Percentiles rank a stretch among this genome's conserved stretches.
Conservation (phyloP, 2,797 vertebrate species). For the Lacerta agilis region DNA sequence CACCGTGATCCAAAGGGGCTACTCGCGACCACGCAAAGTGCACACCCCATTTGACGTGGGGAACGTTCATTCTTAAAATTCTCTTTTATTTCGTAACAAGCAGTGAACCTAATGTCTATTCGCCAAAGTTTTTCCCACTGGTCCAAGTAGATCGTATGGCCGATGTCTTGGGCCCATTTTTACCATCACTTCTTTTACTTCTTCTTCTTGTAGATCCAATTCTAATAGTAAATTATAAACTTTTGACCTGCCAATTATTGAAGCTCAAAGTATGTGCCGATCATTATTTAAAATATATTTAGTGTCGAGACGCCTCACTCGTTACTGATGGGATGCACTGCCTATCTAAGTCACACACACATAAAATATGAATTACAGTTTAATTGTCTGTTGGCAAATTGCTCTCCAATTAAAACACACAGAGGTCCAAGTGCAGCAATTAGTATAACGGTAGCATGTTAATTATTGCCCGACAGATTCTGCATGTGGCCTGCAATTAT, state of each 20-base stretch:
- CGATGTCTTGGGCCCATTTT: too few relatives aligned
- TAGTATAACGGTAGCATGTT: conserved; percentile 83
- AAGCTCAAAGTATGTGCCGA: background rate
- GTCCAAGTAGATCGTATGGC: too few relatives aligned
- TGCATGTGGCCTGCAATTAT: conserved; percentile 80
- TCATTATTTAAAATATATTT: background rate
- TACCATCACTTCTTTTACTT: too few relatives aligned
- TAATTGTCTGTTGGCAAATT: conserved; percentile 81
- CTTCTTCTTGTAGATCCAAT: too few relatives aligned
- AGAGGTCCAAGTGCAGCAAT: conserved; percentile 81
- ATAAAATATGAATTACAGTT: conserved; percentile 80
- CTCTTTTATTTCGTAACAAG: too few relatives aligned
- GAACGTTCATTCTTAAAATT: too few relatives aligned
- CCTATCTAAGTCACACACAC: conserved; percentile 61
- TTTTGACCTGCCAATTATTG: background rate
- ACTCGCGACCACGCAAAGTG: too few relatives aligned
- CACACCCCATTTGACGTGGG: too few relatives aligned
- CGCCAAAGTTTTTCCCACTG: too few relatives aligned
- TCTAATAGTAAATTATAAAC: too few relatives aligned
- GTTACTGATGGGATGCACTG: conserved; percentile 67
- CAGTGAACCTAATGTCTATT: too few relatives aligned
- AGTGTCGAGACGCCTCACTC: conserved; percentile 35
- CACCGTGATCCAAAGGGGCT: too few relatives aligned
- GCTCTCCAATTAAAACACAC: conserved; percentile 82
- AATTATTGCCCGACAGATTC: conserved; percentile 82